Percentiles rank a stretch among this genome's conserved stretches.
Conservation (phyloP, 2,113 vertebrate species). For the Ancistrus triradiatus region DNA sequence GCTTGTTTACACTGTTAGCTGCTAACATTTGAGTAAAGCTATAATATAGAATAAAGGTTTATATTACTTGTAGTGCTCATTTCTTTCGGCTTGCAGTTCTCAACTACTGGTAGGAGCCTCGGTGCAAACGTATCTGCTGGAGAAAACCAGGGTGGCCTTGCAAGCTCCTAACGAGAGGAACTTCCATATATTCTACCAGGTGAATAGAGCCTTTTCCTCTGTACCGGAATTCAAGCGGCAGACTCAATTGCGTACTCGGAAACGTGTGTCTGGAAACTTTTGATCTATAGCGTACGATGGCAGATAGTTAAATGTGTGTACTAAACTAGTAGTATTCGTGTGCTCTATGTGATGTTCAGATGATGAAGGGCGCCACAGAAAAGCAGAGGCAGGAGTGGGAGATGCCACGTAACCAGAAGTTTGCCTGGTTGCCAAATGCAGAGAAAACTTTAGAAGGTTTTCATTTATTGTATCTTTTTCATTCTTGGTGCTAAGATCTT, state of each 20-base stretch:
- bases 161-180: conserved; percentile 87
- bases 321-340: background rate
- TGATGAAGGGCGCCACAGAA: conserved; percentile 81
- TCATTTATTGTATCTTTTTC: background rate
- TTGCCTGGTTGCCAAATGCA: conserved; percentile 86
- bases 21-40: background rate
- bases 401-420: conserved; percentile 69
- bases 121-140: conserved; percentile 90
- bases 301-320: no score
- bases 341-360: conserved; percentile 64
- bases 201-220: no score
- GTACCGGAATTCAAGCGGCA: no score
- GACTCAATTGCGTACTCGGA: no score
- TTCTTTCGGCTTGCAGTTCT: conserved; percentile 63
- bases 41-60: background rate
- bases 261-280: no score
- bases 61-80: background rate
- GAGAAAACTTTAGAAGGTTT: conserved; percentile 81
- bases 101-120: conserved; percentile 87
- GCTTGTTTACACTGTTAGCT: background rate
- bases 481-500: background rate
- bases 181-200: conserved; percentile 98
- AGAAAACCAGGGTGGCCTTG: conserved; percentile 88
- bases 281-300: no score
- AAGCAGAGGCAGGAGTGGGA: conserved; percentile 83